Evolutionary conservation across 1,140 invertebrate species (phyloP), one percentile per base, ranked within the genome.

Genomic region (Heliconius melpomene): DNA sequence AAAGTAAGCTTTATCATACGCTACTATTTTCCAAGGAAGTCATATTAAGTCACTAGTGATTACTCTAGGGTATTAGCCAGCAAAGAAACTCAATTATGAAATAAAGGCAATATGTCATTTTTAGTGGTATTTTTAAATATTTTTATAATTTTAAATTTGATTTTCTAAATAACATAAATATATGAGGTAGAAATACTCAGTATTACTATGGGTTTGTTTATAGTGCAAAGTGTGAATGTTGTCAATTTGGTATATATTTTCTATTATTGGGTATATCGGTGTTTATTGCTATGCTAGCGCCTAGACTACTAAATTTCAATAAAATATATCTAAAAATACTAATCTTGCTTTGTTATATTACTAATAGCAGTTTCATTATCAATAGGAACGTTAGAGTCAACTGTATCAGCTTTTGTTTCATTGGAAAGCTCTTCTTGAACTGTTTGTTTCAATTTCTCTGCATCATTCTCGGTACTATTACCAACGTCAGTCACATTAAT

Each of bases 401-500:
- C 29, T 6, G 32, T 72, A 36, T 38, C 11, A 26, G 52, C 60
- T 40, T 46, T 54, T 23, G 36, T 70, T 46, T 75, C 38, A 23
- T 75, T 77, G n/a, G 29, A 54, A 36, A 70, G 52, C 18, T 82
- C 80, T 74, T 79, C 74, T 79, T 82, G 77, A 26, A 82, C 80
- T 50, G 52, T 79, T 38, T 82, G 77, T 70, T 82, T 79, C 60
- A 82, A 32, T n/a, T 79, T 66, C 40, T 82, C 80, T 13, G 80
- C 77, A 20, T 79, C 77, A 57, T 82, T 82, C 46, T 76, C 74
- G 3, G 77, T 78, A 52, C 80, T 76, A 29, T 76, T 82, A 2
- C 77, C 66, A 52, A 82, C 77, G 40, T 84, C 79, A 36, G 76
- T 81, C 8, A 82, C 73, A 60, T 84, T 79, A 26, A 82, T 77